A percentile compares a stretch with the other conserved stretches of the same genome.
Evolutionary conservation across 2,888 invertebrate genomes (phyloP).

Genomic region (Lasioglossum morio): DNA sequence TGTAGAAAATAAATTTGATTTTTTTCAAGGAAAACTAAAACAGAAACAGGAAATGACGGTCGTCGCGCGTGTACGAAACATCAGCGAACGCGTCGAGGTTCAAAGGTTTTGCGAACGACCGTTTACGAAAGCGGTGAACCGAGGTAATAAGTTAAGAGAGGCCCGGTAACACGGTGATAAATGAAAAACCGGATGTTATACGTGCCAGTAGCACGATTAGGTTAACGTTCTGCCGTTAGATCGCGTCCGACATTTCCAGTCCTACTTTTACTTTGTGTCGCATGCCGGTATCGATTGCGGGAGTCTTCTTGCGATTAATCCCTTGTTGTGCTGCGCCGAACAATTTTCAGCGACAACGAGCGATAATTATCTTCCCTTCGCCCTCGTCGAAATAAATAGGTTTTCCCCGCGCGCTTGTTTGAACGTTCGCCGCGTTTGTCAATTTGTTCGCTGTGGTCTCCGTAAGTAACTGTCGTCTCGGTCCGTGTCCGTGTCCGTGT

Average conservation of each 20-base stretch:
- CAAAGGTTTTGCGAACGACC: conserved; percentile 20
- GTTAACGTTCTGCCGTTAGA: neutral
- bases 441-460: neutral
- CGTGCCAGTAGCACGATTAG: conserved; percentile 23
- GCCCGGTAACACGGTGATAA: conserved; percentile 13
- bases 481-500: no score
- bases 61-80: neutral
- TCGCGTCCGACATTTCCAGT: neutral
- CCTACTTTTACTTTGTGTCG: neutral
- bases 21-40: neutral
- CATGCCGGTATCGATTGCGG: neutral
- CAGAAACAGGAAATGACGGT: neutral
- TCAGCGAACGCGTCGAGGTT: neutral
- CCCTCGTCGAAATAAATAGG: neutral
- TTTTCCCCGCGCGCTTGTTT: neutral
- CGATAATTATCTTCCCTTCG: neutral
- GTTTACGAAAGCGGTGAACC: neutral
- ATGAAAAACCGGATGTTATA: neutral
- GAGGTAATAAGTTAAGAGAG: conserved; percentile 35
- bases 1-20: neutral
- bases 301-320: neutral
- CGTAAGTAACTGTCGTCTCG: neutral
- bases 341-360: neutral
- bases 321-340: neutral
- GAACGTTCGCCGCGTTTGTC: neutral